Evolutionary conservation across 92 coral and sea anemone genomes (phyloP).

Genomic region (Montipora capitata): DNA sequence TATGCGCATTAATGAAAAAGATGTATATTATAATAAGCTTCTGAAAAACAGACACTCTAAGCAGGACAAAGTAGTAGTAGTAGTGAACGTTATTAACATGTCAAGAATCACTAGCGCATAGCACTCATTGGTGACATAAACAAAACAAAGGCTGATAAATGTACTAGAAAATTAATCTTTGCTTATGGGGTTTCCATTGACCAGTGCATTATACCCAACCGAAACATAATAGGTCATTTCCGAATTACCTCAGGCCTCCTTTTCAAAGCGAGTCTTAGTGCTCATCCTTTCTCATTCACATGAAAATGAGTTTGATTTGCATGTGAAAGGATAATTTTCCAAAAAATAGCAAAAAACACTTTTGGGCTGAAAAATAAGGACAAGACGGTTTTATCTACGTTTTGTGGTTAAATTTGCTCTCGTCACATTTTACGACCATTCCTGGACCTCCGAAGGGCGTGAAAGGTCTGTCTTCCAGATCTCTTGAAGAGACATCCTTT

Average conservation of each 20-base stretch:
- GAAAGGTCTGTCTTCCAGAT: neutral
- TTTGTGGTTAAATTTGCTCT: neutral
- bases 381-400: neutral
- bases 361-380: too few relatives aligned
- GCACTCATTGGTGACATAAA: too few relatives aligned
- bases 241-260: too few relatives aligned
- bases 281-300: too few relatives aligned
- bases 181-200: neutral
- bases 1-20: neutral
- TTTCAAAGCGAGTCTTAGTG: too few relatives aligned
- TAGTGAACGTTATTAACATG: too few relatives aligned
- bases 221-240: neutral
- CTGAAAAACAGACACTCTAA: constrained; percentile 2
- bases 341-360: neutral
- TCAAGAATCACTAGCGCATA: too few relatives aligned
- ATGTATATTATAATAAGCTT: neutral
- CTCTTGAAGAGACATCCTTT: constrained; percentile 38
- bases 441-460: constrained; percentile 19
- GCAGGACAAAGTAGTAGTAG: neutral
- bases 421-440: neutral
- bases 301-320: neutral
- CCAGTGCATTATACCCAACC: neutral
- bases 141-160: too few relatives aligned
- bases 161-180: neutral
- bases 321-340: too few relatives aligned